Base-by-base conservation (phyloP, 2,113 vertebrate genomes). In the Channa maculata region DNA sequence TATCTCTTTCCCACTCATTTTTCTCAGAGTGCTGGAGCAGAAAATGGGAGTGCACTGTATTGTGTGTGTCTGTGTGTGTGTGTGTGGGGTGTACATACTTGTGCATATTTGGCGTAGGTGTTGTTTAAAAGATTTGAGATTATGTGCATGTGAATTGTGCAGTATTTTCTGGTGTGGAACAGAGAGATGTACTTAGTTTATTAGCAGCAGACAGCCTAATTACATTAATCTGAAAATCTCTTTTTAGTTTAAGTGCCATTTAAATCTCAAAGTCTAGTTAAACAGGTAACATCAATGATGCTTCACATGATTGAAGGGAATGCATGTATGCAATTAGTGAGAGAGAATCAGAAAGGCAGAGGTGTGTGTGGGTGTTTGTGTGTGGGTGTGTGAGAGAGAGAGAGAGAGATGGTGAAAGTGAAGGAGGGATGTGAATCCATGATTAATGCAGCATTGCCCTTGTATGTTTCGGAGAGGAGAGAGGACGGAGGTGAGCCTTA, bases 371-470 rank as follows among this genome's bases (percentile, higher is more conserved):
- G 7, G 58, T 66, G 73, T 39, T 39, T 71, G 77, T 13, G 71
- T 63, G 64, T 64, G 58, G 57, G 69, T 72, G 67, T 70, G n/a
- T n/a, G 24, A 24, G 24, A 24, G 24, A 24, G 24, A 24, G 24
- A 24, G 24, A 24, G 45, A 60, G 54, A 66, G 51, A 54, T 86
- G 80, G 82, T 80, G 78, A 88, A 74, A 71, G 71, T 41, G 72
- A 77, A 78, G 73, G 72, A 84, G 68, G 68, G 79, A 77, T 77
- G 82, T 81, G 83, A 83, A 77, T 77, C 79, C 70, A 82, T 89
- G 91, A 94, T 94, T 93, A 93, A 94, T 94, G 91, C 94, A 79
- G 88, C 83, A 65, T 89, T 91, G 93, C 89, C 93, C 94, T 94
- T 94, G 91, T 86, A 83, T 93, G 87, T 93, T 92, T 90, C 81